A percentile compares a stretch with the other conserved stretches of the same genome.
These are phyloP conservation scores for Pseudocheirus occidentalis DNA, from an alignment of 2,797 vertebrate species.

Conservation along the genomic window DNA sequence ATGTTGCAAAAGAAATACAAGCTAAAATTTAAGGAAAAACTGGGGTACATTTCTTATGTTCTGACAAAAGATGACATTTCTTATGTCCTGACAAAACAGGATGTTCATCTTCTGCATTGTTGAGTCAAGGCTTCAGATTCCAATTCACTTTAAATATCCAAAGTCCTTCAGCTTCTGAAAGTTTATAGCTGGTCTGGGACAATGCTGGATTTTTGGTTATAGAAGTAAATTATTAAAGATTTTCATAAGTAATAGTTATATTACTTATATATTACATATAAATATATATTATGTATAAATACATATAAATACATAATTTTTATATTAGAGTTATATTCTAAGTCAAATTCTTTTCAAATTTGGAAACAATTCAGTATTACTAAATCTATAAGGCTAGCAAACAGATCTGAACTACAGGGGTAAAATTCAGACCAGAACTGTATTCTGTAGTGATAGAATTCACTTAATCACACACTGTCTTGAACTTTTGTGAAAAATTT, in stretches of 20 bases:
- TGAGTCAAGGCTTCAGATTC: constrained; percentile 42
- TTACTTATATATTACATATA: no score
- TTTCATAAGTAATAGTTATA: constrained; percentile 30
- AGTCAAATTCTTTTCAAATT: not conserved
- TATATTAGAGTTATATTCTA: no score
- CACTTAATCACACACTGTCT: not conserved
- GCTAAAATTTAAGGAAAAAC: constrained; percentile 23
- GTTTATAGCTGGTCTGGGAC: not conserved
- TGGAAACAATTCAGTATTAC: not conserved
- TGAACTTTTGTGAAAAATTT: not conserved
- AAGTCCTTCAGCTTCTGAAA: constrained; percentile 8
- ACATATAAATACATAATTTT: no score
- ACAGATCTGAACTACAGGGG: constrained; percentile 17
- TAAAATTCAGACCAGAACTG: not conserved
- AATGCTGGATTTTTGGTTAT: not conserved
- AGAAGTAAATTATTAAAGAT: constrained; percentile 17
- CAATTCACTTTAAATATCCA: constrained; percentile 32
- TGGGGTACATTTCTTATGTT: not conserved
- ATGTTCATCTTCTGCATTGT: not conserved
- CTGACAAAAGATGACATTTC: not conserved
- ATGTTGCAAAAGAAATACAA: not conserved
- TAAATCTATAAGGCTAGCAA: constrained; percentile 19
- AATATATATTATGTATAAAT: no score
- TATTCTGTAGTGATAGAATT: not conserved
- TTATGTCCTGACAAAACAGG: not conserved